phyloP scores from a whole-genome alignment of 2,888 invertebrate species.

The Rhodophaea formosa region DNA sequence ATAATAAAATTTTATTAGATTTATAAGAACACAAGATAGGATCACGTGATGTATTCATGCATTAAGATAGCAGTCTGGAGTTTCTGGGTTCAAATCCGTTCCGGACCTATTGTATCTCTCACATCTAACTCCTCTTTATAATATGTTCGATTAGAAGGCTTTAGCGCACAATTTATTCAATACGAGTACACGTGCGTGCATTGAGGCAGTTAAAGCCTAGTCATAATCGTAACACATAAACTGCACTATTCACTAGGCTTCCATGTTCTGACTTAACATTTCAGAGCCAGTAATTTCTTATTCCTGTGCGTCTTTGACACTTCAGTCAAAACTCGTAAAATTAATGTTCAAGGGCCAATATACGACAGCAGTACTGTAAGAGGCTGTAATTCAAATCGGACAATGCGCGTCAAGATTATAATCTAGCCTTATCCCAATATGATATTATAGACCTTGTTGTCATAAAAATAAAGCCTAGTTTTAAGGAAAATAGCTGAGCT shows the following conservation, averaged over 20 bases:
- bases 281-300: background rate
- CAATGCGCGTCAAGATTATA: constrained; percentile 53
- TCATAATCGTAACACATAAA: background rate
- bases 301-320: background rate
- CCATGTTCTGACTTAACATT: background rate
- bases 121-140: too few relatives aligned
- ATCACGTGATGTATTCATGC: too few relatives aligned
- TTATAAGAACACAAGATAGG: too few relatives aligned
- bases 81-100: too few relatives aligned
- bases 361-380: constrained; percentile 25
- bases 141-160: too few relatives aligned
- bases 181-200: too few relatives aligned
- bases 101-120: too few relatives aligned
- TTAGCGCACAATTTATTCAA: too few relatives aligned
- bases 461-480: background rate
- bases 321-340: background rate
- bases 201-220: too few relatives aligned
- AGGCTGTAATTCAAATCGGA: constrained; percentile 44
- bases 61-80: too few relatives aligned
- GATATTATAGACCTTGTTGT: background rate
- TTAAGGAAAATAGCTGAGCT: background rate
- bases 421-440: constrained; percentile 31
- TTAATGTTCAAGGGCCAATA: constrained; percentile 5
- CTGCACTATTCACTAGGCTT: background rate
- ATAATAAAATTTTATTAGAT: too few relatives aligned